These are phyloP conservation scores for Daphoenositta chrysoptera DNA, from an alignment of 2,113 vertebrate genomes.

Conservation along the genomic window DNA sequence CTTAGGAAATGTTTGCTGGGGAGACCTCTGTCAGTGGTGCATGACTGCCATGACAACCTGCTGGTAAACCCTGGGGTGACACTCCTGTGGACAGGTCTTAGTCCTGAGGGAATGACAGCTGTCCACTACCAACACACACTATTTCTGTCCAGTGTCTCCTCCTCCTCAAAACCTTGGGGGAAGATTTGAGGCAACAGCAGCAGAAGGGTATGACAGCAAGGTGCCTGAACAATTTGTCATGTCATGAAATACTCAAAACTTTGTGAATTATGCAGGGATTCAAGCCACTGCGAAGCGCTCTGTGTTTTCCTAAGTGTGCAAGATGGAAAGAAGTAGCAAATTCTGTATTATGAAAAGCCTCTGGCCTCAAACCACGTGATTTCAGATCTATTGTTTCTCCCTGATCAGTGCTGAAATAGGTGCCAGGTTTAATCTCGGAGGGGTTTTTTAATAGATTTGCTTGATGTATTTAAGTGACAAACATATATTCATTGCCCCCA, in stretches of 20 bases:
- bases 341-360: background rate
- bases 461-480: conserved; percentile 33
- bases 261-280: background rate
- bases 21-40: background rate
- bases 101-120: background rate
- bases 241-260: background rate
- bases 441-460: background rate
- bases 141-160: background rate
- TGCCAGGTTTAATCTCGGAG: conserved; percentile 6
- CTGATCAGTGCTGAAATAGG: background rate
- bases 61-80: background rate
- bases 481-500: background rate
- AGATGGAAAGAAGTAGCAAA: background rate
- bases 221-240: background rate
- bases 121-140: background rate
- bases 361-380: background rate
- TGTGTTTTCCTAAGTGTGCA: background rate
- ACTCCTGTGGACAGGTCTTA: background rate
- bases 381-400: background rate
- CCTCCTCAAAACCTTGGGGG: background rate
- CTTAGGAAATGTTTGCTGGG: background rate
- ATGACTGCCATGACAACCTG: background rate
- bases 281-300: background rate
- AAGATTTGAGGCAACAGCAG: background rate
- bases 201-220: background rate